These are phyloP conservation scores for Echinarachnius parma DNA, from an alignment of 53 echinoderm and acorn worm genomes.

Conservation along the genomic window DNA sequence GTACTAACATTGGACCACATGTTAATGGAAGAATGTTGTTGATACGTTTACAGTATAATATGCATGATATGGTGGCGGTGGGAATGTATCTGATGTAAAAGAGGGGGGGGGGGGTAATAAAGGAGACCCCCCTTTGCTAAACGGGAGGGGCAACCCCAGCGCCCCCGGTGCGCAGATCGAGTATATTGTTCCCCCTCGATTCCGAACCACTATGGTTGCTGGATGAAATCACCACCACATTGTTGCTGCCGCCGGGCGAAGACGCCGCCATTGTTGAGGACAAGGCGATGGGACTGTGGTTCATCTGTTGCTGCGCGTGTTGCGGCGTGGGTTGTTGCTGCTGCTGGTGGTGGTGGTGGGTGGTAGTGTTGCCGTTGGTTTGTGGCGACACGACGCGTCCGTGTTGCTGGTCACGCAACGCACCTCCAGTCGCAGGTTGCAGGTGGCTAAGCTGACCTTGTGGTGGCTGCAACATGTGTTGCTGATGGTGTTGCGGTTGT, in stretches of 20 bases:
- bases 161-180: conserved; percentile 31
- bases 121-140: too few species aligned
- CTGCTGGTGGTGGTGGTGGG: conserved; percentile 22
- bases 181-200: conserved; percentile 3
- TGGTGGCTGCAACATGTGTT: neutral
- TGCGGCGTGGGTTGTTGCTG: conserved; percentile 47
- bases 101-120: too few species aligned
- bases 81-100: neutral
- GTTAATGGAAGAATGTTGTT: neutral
- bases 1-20: neutral
- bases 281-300: conserved; percentile 21
- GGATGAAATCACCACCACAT: conserved; percentile 14
- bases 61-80: neutral
- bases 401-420: neutral
- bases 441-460: conserved; percentile 16
- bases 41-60: neutral
- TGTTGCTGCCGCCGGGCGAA: conserved; percentile 13
- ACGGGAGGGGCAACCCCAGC: conserved; percentile 10
- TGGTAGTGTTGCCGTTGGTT: conserved; percentile 32
- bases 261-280: conserved; percentile 10
- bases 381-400: conserved; percentile 32
- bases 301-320: conserved; percentile 13
- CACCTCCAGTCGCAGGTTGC: neutral
- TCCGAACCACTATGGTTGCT: neutral
- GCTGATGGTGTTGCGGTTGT: conserved; percentile 22